Base-by-base conservation (phyloP, 1,140 invertebrate species). In the Apolygus lucorum region DNA sequence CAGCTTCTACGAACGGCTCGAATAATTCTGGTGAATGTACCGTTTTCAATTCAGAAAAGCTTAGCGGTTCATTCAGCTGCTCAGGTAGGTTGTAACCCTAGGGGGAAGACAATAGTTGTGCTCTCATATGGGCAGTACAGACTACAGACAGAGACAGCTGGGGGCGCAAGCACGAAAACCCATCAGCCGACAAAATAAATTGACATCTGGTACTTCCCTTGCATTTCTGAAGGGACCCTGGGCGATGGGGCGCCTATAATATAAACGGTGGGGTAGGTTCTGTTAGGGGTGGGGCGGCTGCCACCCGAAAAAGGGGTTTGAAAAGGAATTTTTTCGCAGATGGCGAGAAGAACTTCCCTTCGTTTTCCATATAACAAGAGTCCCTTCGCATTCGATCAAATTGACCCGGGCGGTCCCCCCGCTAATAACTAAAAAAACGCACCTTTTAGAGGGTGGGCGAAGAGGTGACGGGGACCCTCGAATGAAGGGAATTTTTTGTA, bases 161-260 rank as follows among this genome's bases (percentile, higher is more conserved):
- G 8, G 22, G 22, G 22, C 8, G 22, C 13, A 4, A 59, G 54
- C 8, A 21, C 54, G 54, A 59, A 59, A 24, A n/a, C n/a, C n/a
- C 54, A 59, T 59, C 54, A 21, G 54, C 4, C 54, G 54, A 59
- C 54, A 13, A 59, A 59, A 59, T 59, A 59, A 59, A 59, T 59
- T 59, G 54, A 59, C 54, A 59, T 59, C 54, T 59, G 54, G 54
- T 59, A 22, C 54, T 59, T 59, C 22, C 54, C 54, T 21, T 4
- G 54, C n/a, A n/a, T 24, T 11, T 17, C 4, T 59, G 54, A 24
- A 21, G 54, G 11, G 54, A 11, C 8, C 17, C 8, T 4, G 54
- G 54, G 4, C 13, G 8, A 21, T 59, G 22, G 54, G 54, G 22
- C 4, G 54, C 22, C 54, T 4, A 14, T 22, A 59, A 14, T 14